Conservation (phyloP, 2,888 invertebrate genomes). For the Latrodectus elegans region DNA sequence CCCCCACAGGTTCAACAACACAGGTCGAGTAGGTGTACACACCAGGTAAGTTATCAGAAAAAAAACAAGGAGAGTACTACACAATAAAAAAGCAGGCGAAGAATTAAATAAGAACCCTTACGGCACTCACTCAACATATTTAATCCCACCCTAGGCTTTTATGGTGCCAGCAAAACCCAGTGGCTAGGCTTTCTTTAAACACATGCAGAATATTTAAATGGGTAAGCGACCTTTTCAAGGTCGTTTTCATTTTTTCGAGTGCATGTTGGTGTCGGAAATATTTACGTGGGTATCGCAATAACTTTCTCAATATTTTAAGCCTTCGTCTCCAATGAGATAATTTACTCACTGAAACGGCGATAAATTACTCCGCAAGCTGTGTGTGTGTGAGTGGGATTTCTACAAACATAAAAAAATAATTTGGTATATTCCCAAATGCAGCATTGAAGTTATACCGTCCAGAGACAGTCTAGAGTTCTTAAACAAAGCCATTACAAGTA, state of each 20-base stretch:
- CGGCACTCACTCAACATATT: too few relatives aligned
- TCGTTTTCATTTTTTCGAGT: conserved; percentile 4
- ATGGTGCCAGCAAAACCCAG: neutral
- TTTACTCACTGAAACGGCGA: too few relatives aligned
- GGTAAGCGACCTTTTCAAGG: conserved; percentile 40
- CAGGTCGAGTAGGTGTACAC: conserved; percentile 16
- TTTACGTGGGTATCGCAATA: neutral
- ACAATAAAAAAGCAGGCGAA: neutral
- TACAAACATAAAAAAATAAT: too few relatives aligned
- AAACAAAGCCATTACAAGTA: too few relatives aligned
- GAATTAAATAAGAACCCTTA: neutral
- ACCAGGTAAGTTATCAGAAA: neutral
- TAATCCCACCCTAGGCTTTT: neutral
- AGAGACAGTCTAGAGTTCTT: too few relatives aligned
- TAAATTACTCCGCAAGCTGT: too few relatives aligned
- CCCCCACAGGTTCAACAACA: conserved; percentile 62
- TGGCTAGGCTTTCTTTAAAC: neutral
- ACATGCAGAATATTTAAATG: conserved; percentile 21
- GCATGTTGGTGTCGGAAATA: neutral
- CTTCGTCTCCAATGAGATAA: too few relatives aligned
- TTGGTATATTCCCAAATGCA: too few relatives aligned
- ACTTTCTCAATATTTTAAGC: too few relatives aligned
- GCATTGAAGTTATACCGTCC: too few relatives aligned
- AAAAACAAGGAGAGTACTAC: neutral
- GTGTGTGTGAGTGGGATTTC: too few relatives aligned